Percentiles rank a stretch among this genome's conserved stretches.
Evolutionary conservation across 2,888 invertebrate genomes (phyloP).

Genomic region (Thera britannica): DNA sequence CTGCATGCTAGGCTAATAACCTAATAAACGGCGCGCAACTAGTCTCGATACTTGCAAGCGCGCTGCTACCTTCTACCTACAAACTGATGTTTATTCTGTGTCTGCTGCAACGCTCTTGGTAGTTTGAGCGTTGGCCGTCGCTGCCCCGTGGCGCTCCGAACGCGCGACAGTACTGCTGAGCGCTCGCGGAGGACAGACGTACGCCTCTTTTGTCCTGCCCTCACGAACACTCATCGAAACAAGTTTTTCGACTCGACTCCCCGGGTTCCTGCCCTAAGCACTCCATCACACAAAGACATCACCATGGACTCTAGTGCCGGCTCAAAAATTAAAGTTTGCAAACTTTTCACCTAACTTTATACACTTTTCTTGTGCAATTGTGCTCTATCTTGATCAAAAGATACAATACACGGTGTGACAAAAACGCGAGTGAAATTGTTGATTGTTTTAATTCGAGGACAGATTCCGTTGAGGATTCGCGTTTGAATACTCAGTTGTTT

Average conservation of each 20-base stretch:
- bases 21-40: slow-evolving; percentile 55
- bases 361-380: slow-evolving; percentile 70
- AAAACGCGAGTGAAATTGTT: slow-evolving; percentile 76
- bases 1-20: slow-evolving; percentile 51
- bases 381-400: slow-evolving; percentile 70
- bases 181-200: slow-evolving; percentile 67
- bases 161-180: slow-evolving; percentile 70
- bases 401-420: slow-evolving; percentile 66
- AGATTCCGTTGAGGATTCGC: slow-evolving; percentile 60
- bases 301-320: slow-evolving; percentile 67
- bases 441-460: slow-evolving; percentile 71
- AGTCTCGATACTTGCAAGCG: slow-evolving; percentile 64
- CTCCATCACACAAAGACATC: slow-evolving; percentile 47
- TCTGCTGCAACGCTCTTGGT: slow-evolving; percentile 56
- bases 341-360: slow-evolving; percentile 58
- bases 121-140: slow-evolving; percentile 63
- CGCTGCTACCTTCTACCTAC: slow-evolving; percentile 37
- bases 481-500: slow-evolving; percentile 71
- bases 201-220: slow-evolving; percentile 49
- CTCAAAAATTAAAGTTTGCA: slow-evolving; percentile 54
- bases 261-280: slow-evolving; percentile 45
- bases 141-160: slow-evolving; percentile 63
- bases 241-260: slow-evolving; percentile 66
- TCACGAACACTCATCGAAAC: slow-evolving; percentile 67
- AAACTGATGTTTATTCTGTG: slow-evolving; percentile 24